Evolutionary conservation across 92 coral and sea anemone genomes (phyloP).

Genomic region (Umimayanthus kanabou): DNA sequence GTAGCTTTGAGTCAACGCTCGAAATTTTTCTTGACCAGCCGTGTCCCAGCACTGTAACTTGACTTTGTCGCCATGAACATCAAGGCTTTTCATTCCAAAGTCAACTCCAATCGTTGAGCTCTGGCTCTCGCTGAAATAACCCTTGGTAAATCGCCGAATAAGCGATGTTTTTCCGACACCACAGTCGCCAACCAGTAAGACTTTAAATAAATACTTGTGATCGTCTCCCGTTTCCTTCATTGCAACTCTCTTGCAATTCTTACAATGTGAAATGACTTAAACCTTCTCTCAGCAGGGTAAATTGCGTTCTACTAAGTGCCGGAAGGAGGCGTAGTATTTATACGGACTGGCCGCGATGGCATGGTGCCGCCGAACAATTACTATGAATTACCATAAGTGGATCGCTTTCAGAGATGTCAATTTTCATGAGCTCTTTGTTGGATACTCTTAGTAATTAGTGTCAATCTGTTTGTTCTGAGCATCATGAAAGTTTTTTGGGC

Average conservation of each 20-base stretch:
- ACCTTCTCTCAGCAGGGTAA: slow-evolving; percentile 10
- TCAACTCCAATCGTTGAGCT: slow-evolving; percentile 97
- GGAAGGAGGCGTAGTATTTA: slow-evolving; percentile 9
- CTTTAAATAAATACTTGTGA: slow-evolving; percentile 89
- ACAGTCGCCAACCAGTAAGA: slow-evolving; percentile 89
- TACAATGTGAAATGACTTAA: background rate
- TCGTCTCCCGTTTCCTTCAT: slow-evolving; percentile 62
- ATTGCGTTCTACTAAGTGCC: slow-evolving; percentile 7
- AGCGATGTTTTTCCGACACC: slow-evolving; percentile 98
- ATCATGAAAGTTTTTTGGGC: slow-evolving; percentile 22
- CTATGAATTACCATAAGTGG: slow-evolving; percentile 25
- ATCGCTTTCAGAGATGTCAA: slow-evolving; percentile 11
- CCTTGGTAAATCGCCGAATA: slow-evolving; percentile 92
- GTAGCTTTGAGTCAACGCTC: slow-evolving; percentile 89
- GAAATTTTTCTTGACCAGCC: slow-evolving; percentile 95
- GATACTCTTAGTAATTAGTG: slow-evolving; percentile 19
- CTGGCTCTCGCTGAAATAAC: slow-evolving; percentile 90
- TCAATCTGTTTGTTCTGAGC: slow-evolving; percentile 25
- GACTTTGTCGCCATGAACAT: slow-evolving; percentile 93
- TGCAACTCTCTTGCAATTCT: background rate
- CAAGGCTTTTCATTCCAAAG: slow-evolving; percentile 78
- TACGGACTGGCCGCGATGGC: slow-evolving; percentile 31
- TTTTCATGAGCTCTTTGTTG: slow-evolving; percentile 4
- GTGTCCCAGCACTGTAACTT: slow-evolving; percentile 99
- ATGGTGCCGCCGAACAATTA: slow-evolving; percentile 27